phyloP scores from a whole-genome alignment of 1,140 invertebrate genomes.

The Apis cerana region DNA sequence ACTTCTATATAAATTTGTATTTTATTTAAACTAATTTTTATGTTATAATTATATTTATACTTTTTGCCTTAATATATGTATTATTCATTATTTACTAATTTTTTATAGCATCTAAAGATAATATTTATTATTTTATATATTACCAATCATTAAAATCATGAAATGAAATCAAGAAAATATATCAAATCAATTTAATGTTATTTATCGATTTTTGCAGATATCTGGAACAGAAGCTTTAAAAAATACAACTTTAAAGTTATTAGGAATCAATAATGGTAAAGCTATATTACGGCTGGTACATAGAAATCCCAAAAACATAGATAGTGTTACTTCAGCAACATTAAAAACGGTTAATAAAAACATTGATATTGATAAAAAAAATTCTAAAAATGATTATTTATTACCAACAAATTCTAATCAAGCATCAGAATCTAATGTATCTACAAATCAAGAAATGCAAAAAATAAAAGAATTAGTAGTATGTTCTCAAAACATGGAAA shows the following conservation, averaged over 20 bases:
- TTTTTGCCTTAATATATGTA: too few species aligned
- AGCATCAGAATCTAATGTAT: constrained; percentile 45
- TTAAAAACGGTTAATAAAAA: constrained; percentile 64
- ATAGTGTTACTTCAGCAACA: constrained; percentile 60
- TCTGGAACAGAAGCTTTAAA: constrained; percentile 85
- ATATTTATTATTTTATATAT: neutral
- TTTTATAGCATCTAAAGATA: neutral
- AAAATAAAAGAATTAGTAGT: neutral
- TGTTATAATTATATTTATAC: neutral
- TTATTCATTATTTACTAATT: neutral
- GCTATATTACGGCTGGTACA: constrained; percentile 73
- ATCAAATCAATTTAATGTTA: neutral
- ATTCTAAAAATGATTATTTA: constrained; percentile 34
- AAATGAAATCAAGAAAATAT: neutral
- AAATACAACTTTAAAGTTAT: constrained; percentile 85
- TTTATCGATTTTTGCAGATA: constrained; percentile 77
- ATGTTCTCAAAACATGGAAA: neutral
- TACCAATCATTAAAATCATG: neutral
- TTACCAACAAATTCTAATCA: constrained; percentile 48
- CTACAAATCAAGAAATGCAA: constrained; percentile 26
- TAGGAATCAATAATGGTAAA: constrained; percentile 89
- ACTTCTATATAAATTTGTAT: neutral
- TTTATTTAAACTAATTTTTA: neutral
- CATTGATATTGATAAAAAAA: constrained; percentile 27
- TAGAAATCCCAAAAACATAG: too few species aligned